Conservation (phyloP, 2,888 invertebrate genomes). For the Tetanocera ferruginea region DNA sequence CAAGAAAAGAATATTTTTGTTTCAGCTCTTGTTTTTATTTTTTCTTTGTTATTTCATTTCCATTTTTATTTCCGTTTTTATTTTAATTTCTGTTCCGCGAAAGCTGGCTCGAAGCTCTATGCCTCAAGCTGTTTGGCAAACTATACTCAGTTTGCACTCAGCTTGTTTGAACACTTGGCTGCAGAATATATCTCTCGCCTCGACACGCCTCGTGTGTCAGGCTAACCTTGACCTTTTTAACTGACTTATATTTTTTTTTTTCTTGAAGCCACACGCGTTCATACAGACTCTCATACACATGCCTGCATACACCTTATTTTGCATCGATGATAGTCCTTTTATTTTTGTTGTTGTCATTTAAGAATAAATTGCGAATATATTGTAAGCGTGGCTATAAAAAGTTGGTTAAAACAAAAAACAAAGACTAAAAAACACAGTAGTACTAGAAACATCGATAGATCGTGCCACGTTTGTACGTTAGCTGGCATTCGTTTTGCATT, state of each 20-base stretch:
- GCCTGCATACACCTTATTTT: neutral
- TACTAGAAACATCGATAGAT: constrained; percentile 22
- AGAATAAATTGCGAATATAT: constrained; percentile 19
- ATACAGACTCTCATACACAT: no score
- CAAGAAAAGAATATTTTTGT: constrained; percentile 19
- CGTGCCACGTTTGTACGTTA: neutral
- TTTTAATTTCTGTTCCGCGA: neutral
- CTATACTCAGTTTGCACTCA: neutral
- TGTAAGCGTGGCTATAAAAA: neutral
- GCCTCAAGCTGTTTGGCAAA: constrained; percentile 23
- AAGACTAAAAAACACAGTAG: no score
- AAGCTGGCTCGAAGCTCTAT: neutral
- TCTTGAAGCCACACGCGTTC: neutral
- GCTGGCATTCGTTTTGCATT: constrained; percentile 33
- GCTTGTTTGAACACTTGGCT: constrained; percentile 8
- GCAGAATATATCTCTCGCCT: neutral
- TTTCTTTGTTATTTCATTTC: no score
- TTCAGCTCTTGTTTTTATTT: neutral
- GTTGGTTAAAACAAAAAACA: neutral
- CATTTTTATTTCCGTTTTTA: no score
- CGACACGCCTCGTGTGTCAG: neutral
- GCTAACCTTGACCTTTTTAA: constrained; percentile 25
- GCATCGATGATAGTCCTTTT: neutral
- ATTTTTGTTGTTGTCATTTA: constrained; percentile 20
- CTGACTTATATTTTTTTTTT: neutral